Base-by-base conservation (phyloP, 2,797 vertebrate species). In the Pitangus sulphuratus region DNA sequence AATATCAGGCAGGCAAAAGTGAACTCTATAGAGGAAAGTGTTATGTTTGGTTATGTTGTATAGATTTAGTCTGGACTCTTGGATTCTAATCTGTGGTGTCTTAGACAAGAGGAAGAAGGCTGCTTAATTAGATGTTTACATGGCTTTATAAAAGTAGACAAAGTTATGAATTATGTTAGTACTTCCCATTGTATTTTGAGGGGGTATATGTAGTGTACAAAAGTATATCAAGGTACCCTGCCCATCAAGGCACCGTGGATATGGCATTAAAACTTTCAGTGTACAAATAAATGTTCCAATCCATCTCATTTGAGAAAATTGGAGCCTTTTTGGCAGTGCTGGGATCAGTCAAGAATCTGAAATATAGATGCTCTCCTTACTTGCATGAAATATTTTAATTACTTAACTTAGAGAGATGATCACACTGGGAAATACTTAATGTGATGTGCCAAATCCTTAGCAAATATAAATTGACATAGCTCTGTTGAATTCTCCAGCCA, bases 351-450 rank as follows among this genome's bases (percentile, higher is more conserved):
- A 88, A 91, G 80, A 68, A 92, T 85, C 76, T 77, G 68, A 94
- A 95, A 93, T 86, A 79, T 2, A 79, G 58, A 72, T 84, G 81
- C 48, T 90, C 10, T 91, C 51, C 53, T 62, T 95, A 22, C 84
- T 93, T 95, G 95, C 39, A 33, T 95, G 87, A 94, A 93, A 91
- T 84, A 58, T 77, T 96, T 95, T 95, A 95, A 95, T 96, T 96
- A 95, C 74, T 94, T 87, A 87, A 93, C 91, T 93, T 82, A 54
- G 72, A 83, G 78, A 61, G 66, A 95, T 95, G 87, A 93, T 97
- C 71, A 60, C 80, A 35, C 70, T 94, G 90, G 92, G 93, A 95
- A 94, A 89, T 89, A 40, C 74, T 96, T 95, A 64, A 80, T 91
- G 79, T 56, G 70, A 75, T 93, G 83, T 84, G 86, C 93, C 77